Conservation (phyloP, 92 coral and sea anemone species). For the Micromussa lordhowensis region DNA sequence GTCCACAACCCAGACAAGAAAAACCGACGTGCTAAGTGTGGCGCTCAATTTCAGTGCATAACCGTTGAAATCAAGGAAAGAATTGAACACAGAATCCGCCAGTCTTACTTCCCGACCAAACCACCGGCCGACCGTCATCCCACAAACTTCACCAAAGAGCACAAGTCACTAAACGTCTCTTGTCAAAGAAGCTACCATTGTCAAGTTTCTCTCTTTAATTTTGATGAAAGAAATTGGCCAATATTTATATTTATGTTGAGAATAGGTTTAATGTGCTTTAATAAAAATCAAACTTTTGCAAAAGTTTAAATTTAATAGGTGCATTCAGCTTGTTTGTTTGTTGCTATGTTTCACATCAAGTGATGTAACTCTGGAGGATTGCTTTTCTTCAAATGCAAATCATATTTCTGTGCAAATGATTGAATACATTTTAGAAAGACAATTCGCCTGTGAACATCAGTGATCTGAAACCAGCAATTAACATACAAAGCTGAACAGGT, state of each 20-base stretch:
- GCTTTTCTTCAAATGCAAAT: background rate
- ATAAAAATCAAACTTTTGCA: too few species aligned
- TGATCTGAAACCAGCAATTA: background rate
- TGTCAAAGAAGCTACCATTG: background rate
- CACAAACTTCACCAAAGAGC: conserved; percentile 19
- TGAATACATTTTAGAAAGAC: background rate
- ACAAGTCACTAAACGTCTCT: background rate
- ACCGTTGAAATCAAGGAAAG: too few species aligned
- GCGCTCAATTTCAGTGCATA: too few species aligned
- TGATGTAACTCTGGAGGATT: background rate
- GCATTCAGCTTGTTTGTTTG: background rate
- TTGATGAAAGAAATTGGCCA: too few species aligned
- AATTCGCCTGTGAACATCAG: background rate
- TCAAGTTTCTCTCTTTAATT: too few species aligned
- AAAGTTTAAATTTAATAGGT: too few species aligned
- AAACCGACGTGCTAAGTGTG: too few species aligned
- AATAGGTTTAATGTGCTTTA: too few species aligned
- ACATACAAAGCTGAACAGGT: background rate
- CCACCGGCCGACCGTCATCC: background rate
- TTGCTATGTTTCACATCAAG: background rate
- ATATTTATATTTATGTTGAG: too few species aligned
- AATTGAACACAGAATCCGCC: background rate
- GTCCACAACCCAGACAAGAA: too few species aligned
- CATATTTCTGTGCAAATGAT: background rate
- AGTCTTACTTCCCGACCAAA: background rate